Percentiles rank a stretch among this genome's conserved stretches.
phyloP scores from a whole-genome alignment of 2,113 vertebrate species.

The Ictalurus punctatus region DNA sequence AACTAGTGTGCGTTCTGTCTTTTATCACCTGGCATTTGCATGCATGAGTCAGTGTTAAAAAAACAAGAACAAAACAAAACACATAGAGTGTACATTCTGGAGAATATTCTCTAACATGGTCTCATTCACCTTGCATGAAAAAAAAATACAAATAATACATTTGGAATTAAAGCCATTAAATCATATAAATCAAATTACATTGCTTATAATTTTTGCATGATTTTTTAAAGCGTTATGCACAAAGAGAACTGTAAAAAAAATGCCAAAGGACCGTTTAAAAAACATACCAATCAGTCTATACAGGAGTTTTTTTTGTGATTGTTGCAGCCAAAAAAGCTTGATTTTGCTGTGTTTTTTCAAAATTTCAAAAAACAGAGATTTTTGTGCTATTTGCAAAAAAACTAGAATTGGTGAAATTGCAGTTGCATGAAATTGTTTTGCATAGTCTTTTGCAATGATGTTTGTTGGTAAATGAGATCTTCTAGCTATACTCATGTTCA shows the following conservation, averaged over 20 bases:
- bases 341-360: no score
- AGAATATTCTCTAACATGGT: neutral
- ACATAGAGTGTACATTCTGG: neutral
- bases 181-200: neutral
- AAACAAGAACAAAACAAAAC: neutral
- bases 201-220: neutral
- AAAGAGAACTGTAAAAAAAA: neutral
- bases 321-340: no score
- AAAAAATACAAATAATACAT: neutral
- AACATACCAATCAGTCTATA: no score
- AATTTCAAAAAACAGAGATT: no score
- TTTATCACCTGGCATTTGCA: neutral
- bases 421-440: no score
- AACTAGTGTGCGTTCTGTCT: neutral
- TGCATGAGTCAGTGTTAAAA: neutral
- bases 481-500: no score
- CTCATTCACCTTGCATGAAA: neutral
- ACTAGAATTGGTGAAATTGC: no score
- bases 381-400: no score
- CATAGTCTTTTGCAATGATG: no score
- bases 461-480: no score
- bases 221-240: neutral
- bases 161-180: neutral
- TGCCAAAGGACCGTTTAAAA: no score
- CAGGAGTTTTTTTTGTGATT: no score